phyloP scores from a whole-genome alignment of 2,888 invertebrate genomes.

The Lacanobia wlatinum region DNA sequence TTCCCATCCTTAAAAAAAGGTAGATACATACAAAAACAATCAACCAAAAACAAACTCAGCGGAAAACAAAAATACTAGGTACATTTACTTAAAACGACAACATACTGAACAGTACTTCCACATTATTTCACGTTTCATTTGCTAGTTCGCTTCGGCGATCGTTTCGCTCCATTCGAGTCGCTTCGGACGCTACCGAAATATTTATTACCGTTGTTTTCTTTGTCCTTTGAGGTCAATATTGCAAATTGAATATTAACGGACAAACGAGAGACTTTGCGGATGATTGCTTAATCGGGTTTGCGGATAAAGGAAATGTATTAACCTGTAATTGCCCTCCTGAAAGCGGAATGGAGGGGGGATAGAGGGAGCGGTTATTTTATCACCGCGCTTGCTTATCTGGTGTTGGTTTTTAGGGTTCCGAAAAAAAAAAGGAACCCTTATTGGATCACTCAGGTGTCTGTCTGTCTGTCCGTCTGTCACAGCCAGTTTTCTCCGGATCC shows the following conservation, averaged over 20 bases:
- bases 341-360: neutral
- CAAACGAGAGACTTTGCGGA: neutral
- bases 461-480: too few relatives aligned
- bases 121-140: constrained; percentile 67
- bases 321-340: neutral
- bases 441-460: too few relatives aligned
- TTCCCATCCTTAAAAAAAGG: too few relatives aligned
- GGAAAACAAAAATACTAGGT: constrained; percentile 12
- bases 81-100: constrained; percentile 26
- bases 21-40: too few relatives aligned
- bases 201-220: constrained; percentile 49
- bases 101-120: constrained; percentile 8
- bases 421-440: too few relatives aligned
- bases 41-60: neutral
- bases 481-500: too few relatives aligned
- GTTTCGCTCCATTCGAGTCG: constrained; percentile 11
- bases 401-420: too few relatives aligned
- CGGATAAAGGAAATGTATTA: constrained; percentile 9
- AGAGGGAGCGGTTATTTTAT: neutral
- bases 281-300: constrained; percentile 33
- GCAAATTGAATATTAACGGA: constrained; percentile 47
- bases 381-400: neutral
- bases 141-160: constrained; percentile 32
- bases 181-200: constrained; percentile 24
- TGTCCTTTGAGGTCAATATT: constrained; percentile 35